Base-by-base conservation (phyloP, 2,888 invertebrate species). In the Glaucopsyche alexis region DNA sequence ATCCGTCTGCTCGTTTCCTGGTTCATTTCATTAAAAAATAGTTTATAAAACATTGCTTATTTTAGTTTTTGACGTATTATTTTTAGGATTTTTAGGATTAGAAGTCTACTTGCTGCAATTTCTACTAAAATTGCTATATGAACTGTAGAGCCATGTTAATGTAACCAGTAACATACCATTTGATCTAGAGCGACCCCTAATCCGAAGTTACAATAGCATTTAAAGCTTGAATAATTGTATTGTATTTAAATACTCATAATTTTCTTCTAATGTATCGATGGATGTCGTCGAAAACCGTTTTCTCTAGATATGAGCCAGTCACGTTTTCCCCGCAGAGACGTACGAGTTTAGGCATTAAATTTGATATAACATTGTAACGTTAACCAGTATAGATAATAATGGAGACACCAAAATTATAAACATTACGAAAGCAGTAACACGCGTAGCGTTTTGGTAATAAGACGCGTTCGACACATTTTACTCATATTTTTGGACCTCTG, bases 381-480 rank as follows among this genome's bases (percentile, higher is more conserved):
- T 77, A 77, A 72, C 78, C 77, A 76, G 52, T 77, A 77, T 72
- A 77, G 78, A 80, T 78, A 79, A 81, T 82, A 80, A 80, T 78
- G 78, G 50, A 67, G 71, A 55, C 75, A 77, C 80, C 79, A 80
- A 72, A 80, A 80, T 80, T 81, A 79, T 79, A 78, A 78, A 79
- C 78, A 78, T 75, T 76, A 75, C 66, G 71, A 78, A 73, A 78
- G 78, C 81, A 86, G 86, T 86, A 75, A 71, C 71, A 74, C 65
- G 72, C 76, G 77, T 72, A 74, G 74, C 79, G 78, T 76, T 76
- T 79, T 74, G 75, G 74, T 66, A 72, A 71, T 69, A 66, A 75
- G 78, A 81, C 83, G 79, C 74, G 75, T 75, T 64, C 75, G 66
- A 65, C 29, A 29, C 19, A 29, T 74, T 74, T 74, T 71, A 73